A percentile compares a stretch with the other conserved stretches of the same genome.
phyloP scores from a whole-genome alignment of 2,888 invertebrate genomes.

The Petrolisthes manimaculis region DNA sequence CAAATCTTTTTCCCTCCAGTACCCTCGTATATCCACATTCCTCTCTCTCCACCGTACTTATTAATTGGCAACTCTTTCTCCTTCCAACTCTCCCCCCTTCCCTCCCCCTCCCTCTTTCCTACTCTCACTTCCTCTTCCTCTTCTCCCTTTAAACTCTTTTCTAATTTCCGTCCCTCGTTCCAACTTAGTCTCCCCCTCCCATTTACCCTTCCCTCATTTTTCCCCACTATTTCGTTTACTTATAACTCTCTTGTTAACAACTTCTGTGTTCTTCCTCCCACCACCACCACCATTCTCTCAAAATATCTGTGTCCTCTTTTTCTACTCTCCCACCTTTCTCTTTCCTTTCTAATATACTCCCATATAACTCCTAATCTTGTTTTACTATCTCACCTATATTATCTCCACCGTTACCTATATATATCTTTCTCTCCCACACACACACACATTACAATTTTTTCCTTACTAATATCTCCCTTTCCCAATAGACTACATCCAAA shows the following conservation, averaged over 20 bases:
- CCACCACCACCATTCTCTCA: neutral
- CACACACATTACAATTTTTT: too few species aligned
- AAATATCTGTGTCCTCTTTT: too few species aligned
- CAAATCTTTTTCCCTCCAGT: neutral
- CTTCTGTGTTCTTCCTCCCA: neutral
- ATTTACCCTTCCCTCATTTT: neutral
- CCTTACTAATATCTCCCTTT: too few species aligned
- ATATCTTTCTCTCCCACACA: too few species aligned
- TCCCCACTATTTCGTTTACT: neutral
- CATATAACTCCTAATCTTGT: too few species aligned
- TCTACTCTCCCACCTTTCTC: too few species aligned
- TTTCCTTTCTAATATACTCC: too few species aligned
- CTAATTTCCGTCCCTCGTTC: neutral
- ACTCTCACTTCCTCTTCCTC: neutral
- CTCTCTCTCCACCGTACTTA: neutral
- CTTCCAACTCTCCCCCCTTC: neutral
- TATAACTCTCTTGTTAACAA: neutral
- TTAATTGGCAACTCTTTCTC: neutral
- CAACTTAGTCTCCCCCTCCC: neutral
- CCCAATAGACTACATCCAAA: too few species aligned
- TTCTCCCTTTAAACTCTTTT: neutral
- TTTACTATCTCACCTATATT: too few species aligned
- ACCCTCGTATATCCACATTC: neutral
- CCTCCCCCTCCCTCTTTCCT: neutral
- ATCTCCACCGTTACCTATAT: too few species aligned